Percentiles rank a stretch among this genome's conserved stretches.
Evolutionary conservation across 2,797 vertebrate species (phyloP).

Genomic region (Helostoma temminkii): DNA sequence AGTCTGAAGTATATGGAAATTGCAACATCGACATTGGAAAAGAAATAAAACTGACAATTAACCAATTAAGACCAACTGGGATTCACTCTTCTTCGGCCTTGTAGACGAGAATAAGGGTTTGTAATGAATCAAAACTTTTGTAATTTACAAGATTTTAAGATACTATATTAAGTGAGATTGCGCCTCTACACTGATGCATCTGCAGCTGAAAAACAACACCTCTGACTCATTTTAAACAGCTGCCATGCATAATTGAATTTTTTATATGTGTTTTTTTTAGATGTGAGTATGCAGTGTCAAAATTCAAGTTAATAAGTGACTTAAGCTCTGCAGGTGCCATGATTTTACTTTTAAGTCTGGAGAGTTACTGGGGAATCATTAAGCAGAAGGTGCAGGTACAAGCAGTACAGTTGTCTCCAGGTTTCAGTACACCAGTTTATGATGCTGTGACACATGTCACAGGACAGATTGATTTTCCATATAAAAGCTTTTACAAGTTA

Average conservation of each 20-base stretch:
- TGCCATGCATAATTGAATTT: constrained; percentile 42
- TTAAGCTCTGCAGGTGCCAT: constrained; percentile 1
- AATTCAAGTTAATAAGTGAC: constrained; percentile 24
- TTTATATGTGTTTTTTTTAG: constrained; percentile 20
- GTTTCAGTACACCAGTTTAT: constrained; percentile 39
- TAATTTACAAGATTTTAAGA: too few relatives aligned
- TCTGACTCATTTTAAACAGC: constrained; percentile 41
- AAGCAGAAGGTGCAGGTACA: constrained; percentile 27
- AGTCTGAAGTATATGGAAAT: too few relatives aligned
- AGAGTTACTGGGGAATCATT: constrained; percentile 36
- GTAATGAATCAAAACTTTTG: too few relatives aligned
- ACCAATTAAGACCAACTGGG: too few relatives aligned
- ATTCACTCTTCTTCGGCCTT: too few relatives aligned
- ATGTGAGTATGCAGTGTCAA: constrained; percentile 20
- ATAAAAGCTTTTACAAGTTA: constrained; percentile 51
- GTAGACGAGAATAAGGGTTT: too few relatives aligned
- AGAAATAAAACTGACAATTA: too few relatives aligned
- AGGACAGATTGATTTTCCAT: constrained; percentile 56
- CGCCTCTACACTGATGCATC: constrained; percentile 60
- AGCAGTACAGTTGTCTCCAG: constrained; percentile 26
- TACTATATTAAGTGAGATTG: constrained; percentile 63
- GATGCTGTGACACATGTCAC: constrained; percentile 62
- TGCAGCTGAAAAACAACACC: constrained; percentile 29
- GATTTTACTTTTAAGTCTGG: constrained; percentile 35
- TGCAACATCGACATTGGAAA: too few relatives aligned